Base-by-base conservation (phyloP, 64 coral and sea anemone genomes). In the Stylophora pistillata region DNA sequence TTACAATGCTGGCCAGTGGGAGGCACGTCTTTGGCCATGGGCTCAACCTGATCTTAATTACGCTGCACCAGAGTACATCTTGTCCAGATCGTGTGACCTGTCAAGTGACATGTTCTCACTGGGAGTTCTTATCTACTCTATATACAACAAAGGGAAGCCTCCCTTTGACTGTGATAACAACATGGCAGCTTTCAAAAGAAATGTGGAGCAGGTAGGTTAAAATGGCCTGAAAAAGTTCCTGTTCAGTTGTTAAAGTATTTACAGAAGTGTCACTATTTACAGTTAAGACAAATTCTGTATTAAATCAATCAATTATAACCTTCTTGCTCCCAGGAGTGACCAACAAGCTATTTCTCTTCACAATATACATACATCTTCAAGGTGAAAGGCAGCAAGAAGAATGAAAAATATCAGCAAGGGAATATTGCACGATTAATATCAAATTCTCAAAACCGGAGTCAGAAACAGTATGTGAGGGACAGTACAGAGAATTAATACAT, bases 101-200 rank as follows among this genome's bases (percentile, higher is more conserved):
- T 87, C 90, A 28, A 91, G 93, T 75, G 96, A 98, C 73, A 94
- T 98, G 89, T 98, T 94, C 81, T 98, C 96, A 9, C 76, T 98
- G 52, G 96, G 93, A 11, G 86, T 95, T 37, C 82, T 98, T 15
- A 98, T 98, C 56, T 93, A 95, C 72, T 93, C 96, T 10, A 78
- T 98, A 34, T 98, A 94, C 69, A 98, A 98, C 52, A 78, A 79
- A 56, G 96, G 96, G 7, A 89, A 71, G 64, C 93, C 96, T 52
- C 93, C 83, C 7, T 98, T 61, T 85, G 82, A 91, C 56, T 98
- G 96, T 68, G 83, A 95, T 55, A 89, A 89, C 78, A 92, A 98
- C 55, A 93, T 98, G 78, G 76, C 90, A 1, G 72, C 96, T 18
- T 98, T 95, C 56, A 98, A 98, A 59, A 92, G 87, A 57, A 92